Base-by-base conservation (phyloP, 2,113 vertebrate genomes). In the Jacana jacana region DNA sequence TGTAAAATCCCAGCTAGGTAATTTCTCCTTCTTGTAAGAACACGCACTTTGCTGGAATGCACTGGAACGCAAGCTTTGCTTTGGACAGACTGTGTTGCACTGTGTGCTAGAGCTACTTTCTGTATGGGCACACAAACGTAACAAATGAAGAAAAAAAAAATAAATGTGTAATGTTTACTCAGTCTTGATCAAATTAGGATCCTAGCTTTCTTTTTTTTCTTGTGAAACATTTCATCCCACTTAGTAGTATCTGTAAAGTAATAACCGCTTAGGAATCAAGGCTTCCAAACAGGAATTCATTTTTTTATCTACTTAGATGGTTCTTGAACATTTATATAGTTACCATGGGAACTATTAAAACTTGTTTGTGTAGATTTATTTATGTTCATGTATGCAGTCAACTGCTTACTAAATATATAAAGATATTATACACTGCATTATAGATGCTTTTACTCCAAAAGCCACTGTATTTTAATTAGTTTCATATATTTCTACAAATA, bases 291-390 rank as follows among this genome's bases (percentile, higher is more conserved):
- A 75, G 4, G 7, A 93, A 64, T 33, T 71, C 0, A 14, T 39
- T 78, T 68, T 73, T 88, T 30, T 13, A 31, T 58, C 42, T 78
- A 40, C n/a, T 65, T 58, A 33, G 18, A 27, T 37, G 35, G 55
- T 90, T 60, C 27, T 66, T 80, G 12, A 55, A 55, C 25, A 6
- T 84, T 84, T 37, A n/a, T 54, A 46, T 72, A 58, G 37, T 93
- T 91, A 90, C 35, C 11, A 78, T 81, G 72, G 64, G 33, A 95
- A 91, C 64, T 27, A 71, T 68, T 86, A 71, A 90, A 95, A 83
- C 37, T 85, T 68, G 4, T 49, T 68, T 85, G 17, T 80, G 31
- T 88, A 51, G 24, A 71, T 91, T 71, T 76, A 60, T n/a, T 78
- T 91, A 57, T 49, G 40, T 77, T 65, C 17, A 39, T 71, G 8